phyloP scores from a whole-genome alignment of 2,888 invertebrate species.

The Apamea anceps region DNA sequence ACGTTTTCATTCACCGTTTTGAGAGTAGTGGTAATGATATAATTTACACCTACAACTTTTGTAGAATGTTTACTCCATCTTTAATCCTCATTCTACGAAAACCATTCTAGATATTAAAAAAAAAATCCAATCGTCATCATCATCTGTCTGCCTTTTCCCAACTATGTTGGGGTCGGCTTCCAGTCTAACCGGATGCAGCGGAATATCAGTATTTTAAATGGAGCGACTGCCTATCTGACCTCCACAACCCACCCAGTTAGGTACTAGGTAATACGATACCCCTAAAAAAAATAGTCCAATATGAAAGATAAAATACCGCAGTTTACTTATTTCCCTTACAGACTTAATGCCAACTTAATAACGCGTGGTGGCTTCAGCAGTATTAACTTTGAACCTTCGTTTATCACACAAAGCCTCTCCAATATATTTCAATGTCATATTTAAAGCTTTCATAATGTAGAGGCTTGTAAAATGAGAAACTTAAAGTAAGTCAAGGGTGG shows the following conservation, averaged over 20 bases:
- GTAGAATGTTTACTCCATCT: not conserved
- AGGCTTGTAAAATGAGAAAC: slow-evolving; percentile 7
- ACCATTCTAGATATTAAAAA: not conserved
- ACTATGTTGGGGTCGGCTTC: too few relatives aligned
- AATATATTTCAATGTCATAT: slow-evolving; percentile 10
- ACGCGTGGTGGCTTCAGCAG: slow-evolving; percentile 13
- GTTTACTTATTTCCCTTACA: not conserved
- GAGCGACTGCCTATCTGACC: too few relatives aligned
- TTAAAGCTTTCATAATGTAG: slow-evolving; percentile 6
- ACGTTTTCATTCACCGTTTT: too few relatives aligned
- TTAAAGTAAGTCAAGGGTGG: not conserved
- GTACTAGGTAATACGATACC: too few relatives aligned
- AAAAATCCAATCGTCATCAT: too few relatives aligned
- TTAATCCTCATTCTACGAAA: slow-evolving; percentile 1
- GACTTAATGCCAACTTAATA: slow-evolving; percentile 4
- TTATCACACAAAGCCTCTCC: slow-evolving; percentile 22
- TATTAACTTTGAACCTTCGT: slow-evolving; percentile 14
- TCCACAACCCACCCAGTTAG: too few relatives aligned
- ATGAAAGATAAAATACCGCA: not conserved
- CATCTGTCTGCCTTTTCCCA: too few relatives aligned
- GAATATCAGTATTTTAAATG: too few relatives aligned
- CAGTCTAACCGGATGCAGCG: too few relatives aligned
- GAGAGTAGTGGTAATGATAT: too few relatives aligned
- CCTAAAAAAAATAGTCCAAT: not conserved
- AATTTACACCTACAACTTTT: not conserved